Conservation (phyloP, 2,113 vertebrate species). For the Eupsittula cactorum region DNA sequence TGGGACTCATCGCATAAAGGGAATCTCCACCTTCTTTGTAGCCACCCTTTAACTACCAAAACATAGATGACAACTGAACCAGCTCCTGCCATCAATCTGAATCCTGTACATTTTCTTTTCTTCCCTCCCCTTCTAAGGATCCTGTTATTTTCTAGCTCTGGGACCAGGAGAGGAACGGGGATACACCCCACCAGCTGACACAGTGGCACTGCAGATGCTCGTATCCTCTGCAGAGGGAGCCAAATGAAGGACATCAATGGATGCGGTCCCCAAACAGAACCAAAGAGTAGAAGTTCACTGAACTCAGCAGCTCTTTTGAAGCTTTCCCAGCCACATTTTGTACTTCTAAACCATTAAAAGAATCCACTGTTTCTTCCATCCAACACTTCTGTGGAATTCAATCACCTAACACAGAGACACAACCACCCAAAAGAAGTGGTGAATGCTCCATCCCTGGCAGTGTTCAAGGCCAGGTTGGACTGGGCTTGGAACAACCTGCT, state of each 20-base stretch:
- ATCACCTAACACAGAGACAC: background rate
- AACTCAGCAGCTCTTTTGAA: background rate
- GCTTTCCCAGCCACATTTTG: background rate
- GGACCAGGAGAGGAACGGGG: background rate
- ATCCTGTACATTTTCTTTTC: background rate
- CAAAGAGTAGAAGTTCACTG: background rate
- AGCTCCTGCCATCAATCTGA: background rate
- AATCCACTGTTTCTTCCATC: background rate
- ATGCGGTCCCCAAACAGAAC: rapidly evolving
- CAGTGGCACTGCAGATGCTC: background rate
- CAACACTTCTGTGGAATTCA: background rate
- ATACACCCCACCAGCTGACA: rapidly evolving
- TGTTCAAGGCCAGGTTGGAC: background rate
- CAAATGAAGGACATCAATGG: rapidly evolving
- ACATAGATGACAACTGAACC: background rate
- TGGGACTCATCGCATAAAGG: background rate
- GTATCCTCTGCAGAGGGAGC: too few species aligned
- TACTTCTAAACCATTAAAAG: background rate
- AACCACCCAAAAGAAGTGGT: background rate
- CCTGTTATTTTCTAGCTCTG: background rate
- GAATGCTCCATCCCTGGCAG: background rate
- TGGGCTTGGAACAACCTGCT: background rate
- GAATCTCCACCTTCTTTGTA: background rate
- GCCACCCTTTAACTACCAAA: background rate
- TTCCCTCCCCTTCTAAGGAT: background rate